Evolutionary conservation across 2,888 invertebrate species (phyloP).

Genomic region (Thymelicus lineola): DNA sequence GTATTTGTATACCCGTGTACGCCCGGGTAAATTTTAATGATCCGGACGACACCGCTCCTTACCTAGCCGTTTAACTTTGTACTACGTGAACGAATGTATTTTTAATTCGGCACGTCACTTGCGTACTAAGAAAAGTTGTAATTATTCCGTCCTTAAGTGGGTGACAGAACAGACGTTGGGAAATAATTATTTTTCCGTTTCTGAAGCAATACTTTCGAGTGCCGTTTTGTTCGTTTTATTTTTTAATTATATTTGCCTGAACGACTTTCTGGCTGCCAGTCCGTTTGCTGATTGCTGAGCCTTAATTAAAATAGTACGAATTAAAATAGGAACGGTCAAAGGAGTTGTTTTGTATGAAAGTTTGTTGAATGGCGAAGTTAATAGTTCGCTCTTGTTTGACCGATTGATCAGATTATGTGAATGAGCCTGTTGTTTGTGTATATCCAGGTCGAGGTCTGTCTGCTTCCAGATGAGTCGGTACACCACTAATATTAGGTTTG

Average conservation of each 20-base stretch:
- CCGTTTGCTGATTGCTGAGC: slow-evolving; percentile 32
- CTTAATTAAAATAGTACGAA: slow-evolving; percentile 37
- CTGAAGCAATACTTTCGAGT: slow-evolving; percentile 45
- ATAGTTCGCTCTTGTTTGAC: not conserved
- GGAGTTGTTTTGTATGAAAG: slow-evolving; percentile 18
- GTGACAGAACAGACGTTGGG: slow-evolving; percentile 42
- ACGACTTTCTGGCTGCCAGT: slow-evolving; percentile 36
- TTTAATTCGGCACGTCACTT: slow-evolving; percentile 54
- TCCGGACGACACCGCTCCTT: slow-evolving; percentile 51
- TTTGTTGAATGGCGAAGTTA: slow-evolving; percentile 6
- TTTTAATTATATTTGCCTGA: slow-evolving; percentile 37
- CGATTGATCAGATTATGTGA: not conserved
- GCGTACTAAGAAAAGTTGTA: slow-evolving; percentile 44
- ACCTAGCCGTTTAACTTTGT: slow-evolving; percentile 60
- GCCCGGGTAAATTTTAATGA: slow-evolving; percentile 71
- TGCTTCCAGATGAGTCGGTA: no score
- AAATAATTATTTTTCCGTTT: slow-evolving; percentile 45
- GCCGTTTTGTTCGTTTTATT: slow-evolving; percentile 43
- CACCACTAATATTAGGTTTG: no score
- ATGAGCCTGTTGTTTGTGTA: not conserved
- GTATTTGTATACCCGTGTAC: slow-evolving; percentile 59
- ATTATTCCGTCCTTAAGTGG: slow-evolving; percentile 45
- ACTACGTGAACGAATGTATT: slow-evolving; percentile 58
- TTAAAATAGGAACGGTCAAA: slow-evolving; percentile 26
- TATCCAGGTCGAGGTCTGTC: not conserved